Evolutionary conservation across 2,888 invertebrate genomes (phyloP), one percentile per base, ranked within the genome.

Genomic region (Ormyrus pomaceus): DNA sequence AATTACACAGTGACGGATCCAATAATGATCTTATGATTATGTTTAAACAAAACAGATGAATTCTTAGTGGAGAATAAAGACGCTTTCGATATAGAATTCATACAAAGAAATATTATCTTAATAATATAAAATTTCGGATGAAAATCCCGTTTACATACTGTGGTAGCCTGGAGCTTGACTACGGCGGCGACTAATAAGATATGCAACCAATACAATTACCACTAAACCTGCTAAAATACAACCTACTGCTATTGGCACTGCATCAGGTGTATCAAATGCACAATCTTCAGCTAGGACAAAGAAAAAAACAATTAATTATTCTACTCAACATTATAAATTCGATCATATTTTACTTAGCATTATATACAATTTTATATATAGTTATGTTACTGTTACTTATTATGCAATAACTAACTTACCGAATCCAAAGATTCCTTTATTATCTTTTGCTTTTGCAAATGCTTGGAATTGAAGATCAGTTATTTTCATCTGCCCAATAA

Each of bases 171-270:
- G 93, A 72, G 95, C 94, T 90, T 95, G 95, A 88, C 94, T 95
- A 88, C 96, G 94, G 89, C 96, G 94, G 87, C 99, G 96, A 80
- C 97, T 98, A 88, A 98, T 94, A 83, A 99, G 93, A 92, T 99
- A 99, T 64, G 97, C 97, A 85, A 96, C 93, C 84, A 99, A 94
- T 73, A 99, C 98, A 84, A 98, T 94, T 81, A 98, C 92, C 83
- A 99, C 97, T 79, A 99, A 93, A 71, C 94, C 96, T 82, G 96
- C 97, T 79, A 99, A 93, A 71, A 97, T 96, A 89, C 97, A 96
- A 13, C 99, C 99, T 82, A 99, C 99, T 45, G 97, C 97, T 89
- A 99, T 98, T 46, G 99, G 99, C 79, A 99, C 98, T 83, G 97
- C 94, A 92, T 99, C 99, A 13, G 96, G 94, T 6, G 95, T 94